These are phyloP conservation scores for Bathynomus jamesi DNA, from an alignment of 1,140 invertebrate genomes.

Conservation along the genomic window DNA sequence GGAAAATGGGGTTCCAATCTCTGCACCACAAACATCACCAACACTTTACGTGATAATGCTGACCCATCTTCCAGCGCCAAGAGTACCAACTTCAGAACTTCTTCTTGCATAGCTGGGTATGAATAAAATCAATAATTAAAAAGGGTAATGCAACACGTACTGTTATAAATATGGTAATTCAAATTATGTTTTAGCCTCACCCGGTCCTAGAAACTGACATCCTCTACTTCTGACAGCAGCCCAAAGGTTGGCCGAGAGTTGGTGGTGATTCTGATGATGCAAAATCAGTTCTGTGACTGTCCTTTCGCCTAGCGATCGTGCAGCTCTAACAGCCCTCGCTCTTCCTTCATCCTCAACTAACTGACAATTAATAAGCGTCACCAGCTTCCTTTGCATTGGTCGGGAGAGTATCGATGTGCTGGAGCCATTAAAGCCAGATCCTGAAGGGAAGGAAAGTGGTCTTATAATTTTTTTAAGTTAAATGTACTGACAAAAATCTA, in stretches of 20 bases:
- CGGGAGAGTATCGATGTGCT: constrained; percentile 57
- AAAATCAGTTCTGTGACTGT: constrained; percentile 90
- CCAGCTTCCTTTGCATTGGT: constrained; percentile 91
- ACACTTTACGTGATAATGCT: constrained; percentile 90
- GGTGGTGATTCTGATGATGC: constrained; percentile 87
- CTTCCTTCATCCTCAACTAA: constrained; percentile 72
- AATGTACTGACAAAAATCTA: too few species aligned
- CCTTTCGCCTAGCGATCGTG: constrained; percentile 83
- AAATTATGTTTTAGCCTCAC: constrained; percentile 40
- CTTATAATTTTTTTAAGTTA: neutral
- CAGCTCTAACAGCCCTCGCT: constrained; percentile 69
- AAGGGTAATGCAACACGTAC: neutral
- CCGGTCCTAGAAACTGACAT: constrained; percentile 97
- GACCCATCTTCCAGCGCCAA: constrained; percentile 92
- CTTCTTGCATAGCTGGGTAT: constrained; percentile 87
- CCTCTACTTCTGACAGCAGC: constrained; percentile 90
- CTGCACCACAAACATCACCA: constrained; percentile 98
- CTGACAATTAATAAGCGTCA: constrained; percentile 85
- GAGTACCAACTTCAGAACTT: constrained; percentile 88
- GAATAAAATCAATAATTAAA: neutral
- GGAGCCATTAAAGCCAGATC: constrained; percentile 41
- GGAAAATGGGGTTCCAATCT: constrained; percentile 89
- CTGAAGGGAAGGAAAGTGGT: constrained; percentile 12
- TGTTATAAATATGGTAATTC: too few species aligned
- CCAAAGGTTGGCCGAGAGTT: constrained; percentile 89